phyloP scores from a whole-genome alignment of 2,113 vertebrate genomes.

The Butorides virescens region DNA sequence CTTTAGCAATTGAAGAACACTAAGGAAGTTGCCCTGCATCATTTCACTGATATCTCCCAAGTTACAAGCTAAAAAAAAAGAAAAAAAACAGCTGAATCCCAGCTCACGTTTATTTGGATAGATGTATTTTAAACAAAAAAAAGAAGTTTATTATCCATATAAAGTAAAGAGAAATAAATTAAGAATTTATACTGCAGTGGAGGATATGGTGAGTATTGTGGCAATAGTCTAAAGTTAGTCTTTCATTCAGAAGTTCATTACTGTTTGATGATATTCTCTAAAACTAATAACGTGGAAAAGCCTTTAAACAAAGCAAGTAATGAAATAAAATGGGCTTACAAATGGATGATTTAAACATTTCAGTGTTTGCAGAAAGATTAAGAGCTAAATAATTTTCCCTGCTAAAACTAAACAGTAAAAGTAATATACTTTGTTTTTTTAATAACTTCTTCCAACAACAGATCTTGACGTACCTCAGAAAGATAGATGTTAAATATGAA shows the following conservation, averaged over 20 bases:
- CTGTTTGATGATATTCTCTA: neutral
- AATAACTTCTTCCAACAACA: neutral
- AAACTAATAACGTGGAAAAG: neutral
- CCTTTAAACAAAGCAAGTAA: neutral
- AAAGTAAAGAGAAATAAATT: neutral
- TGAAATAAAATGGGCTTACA: neutral
- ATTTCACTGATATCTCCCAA: neutral
- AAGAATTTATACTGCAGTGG: neutral
- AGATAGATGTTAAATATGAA: neutral
- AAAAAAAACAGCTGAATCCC: neutral
- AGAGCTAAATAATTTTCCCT: neutral
- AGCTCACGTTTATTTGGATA: neutral
- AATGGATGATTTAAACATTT: neutral
- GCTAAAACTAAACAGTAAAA: neutral
- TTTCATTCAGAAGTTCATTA: neutral
- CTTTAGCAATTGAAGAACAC: neutral
- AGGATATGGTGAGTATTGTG: neutral
- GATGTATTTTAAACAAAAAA: neutral
- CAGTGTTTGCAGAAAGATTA: neutral
- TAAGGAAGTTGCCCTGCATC: neutral
- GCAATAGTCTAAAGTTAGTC: neutral
- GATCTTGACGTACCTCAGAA: neutral
- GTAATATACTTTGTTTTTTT: neutral
- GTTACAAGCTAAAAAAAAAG: neutral
- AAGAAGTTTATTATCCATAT: too few relatives aligned